Evolutionary conservation across 2,113 vertebrate species (phyloP), one percentile per base, ranked within the genome.

Genomic region (Stegastes partitus): DNA sequence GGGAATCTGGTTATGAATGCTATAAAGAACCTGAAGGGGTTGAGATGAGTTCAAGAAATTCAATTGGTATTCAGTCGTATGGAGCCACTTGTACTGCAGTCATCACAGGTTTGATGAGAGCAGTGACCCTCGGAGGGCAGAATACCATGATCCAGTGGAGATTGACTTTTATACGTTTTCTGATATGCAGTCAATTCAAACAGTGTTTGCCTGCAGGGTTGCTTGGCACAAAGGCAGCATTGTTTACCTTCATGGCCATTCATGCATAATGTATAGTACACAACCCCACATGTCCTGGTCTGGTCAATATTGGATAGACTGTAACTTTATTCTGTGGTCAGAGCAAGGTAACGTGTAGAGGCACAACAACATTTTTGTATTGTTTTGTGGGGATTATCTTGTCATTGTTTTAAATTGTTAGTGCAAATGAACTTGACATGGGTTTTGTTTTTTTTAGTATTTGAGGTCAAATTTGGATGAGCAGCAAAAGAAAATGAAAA

Each of bases 51-150:
- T 78, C 9, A 66, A 86, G 74, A 65, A 74, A 83, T 79, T 74
- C 75, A 82, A 84, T 87, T 83, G 82, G 82, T 83, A 74, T 90
- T 76, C 83, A 77, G 83, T 66, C 34, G 79, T 74, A 82, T 55
- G 21, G 68, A 73, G 65, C 72, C 44, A 64, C 73, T 78, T 39
- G 5, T 58, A 53, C 77, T 58, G 79, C 68, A 71, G 79, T 78
- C 79, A 85, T 76, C 69, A 59, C 73, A 56, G 65, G 73, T 87
- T 83, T 90, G 87, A 88, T 85, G 85, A 88, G 88, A 83, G 69
- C 25, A 19, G 49, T 87, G 83, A 87, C 85, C 87, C 80, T 72
- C 19, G 1, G 72, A 84, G 75, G 73, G 73, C 67, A 83, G 37
- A 83, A 45, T 55, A 79, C 55, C 61, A 18, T 2, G 49, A 86